Conservation (phyloP, 2,888 invertebrate species). For the Ochropleura leucogaster region DNA sequence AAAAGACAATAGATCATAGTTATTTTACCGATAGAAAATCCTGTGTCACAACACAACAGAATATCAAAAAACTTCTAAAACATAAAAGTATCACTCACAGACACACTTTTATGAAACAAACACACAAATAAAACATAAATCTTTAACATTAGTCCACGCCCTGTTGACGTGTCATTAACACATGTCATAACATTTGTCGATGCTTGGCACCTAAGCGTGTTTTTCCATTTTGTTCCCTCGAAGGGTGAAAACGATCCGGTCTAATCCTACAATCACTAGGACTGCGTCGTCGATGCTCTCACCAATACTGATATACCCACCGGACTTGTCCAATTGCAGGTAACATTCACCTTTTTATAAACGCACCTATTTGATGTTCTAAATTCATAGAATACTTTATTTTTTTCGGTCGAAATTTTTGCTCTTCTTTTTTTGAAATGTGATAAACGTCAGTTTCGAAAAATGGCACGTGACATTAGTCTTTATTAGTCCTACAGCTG, state of each 20-base stretch:
- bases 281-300: slow-evolving; percentile 90
- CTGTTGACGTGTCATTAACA: slow-evolving; percentile 66
- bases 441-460: neutral
- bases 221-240: slow-evolving; percentile 84
- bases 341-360: slow-evolving; percentile 74
- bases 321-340: slow-evolving; percentile 89
- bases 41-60: slow-evolving; percentile 27
- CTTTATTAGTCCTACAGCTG: neutral
- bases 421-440: neutral
- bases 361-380: slow-evolving; percentile 60
- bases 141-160: slow-evolving; percentile 41
- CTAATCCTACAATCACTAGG: slow-evolving; percentile 90
- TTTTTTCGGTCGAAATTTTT: slow-evolving; percentile 48
- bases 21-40: slow-evolving; percentile 6
- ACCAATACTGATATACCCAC: slow-evolving; percentile 90
- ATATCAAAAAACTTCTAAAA: slow-evolving; percentile 13
- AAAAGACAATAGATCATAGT: too few species aligned
- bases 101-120: slow-evolving; percentile 45
- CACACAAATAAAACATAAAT: slow-evolving; percentile 47
- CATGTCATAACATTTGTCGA: slow-evolving; percentile 76
- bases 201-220: slow-evolving; percentile 88
- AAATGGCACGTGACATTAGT: neutral
- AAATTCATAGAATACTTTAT: slow-evolving; percentile 72
- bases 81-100: slow-evolving; percentile 45
- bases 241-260: slow-evolving; percentile 90